phyloP scores from a whole-genome alignment of 2,113 vertebrate species.

The Tapirus terrestris region DNA sequence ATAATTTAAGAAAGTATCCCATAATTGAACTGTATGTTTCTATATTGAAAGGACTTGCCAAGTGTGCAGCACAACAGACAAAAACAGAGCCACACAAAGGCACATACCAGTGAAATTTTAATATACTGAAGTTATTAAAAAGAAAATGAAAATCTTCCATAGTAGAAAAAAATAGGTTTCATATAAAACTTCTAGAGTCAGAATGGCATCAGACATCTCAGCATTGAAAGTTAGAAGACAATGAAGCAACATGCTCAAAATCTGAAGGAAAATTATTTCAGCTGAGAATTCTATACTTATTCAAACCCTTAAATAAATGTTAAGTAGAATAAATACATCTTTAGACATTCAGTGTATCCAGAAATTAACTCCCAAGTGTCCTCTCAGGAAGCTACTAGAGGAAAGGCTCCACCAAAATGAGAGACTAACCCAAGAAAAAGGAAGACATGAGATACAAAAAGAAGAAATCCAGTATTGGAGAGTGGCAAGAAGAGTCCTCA shows the following conservation, averaged over 20 bases:
- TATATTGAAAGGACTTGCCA: background rate
- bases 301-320: background rate
- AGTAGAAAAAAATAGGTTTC: background rate
- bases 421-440: background rate
- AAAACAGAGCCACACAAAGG: background rate
- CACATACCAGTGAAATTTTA: background rate
- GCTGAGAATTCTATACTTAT: background rate
- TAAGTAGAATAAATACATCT: background rate
- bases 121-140: background rate
- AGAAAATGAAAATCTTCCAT: constrained; percentile 7
- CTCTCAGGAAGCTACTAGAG: background rate
- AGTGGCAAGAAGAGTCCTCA: background rate
- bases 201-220: background rate
- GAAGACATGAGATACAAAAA: background rate
- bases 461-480: background rate
- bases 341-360: background rate
- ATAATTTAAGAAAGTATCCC: background rate
- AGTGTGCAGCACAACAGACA: background rate
- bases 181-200: background rate
- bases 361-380: background rate
- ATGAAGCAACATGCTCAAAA: background rate
- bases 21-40: background rate
- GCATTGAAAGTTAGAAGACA: background rate
- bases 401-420: background rate
- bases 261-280: constrained; percentile 27